Base-by-base conservation (phyloP, 2,888 invertebrate genomes). In the Amblyjoppa fuscipennis region DNA sequence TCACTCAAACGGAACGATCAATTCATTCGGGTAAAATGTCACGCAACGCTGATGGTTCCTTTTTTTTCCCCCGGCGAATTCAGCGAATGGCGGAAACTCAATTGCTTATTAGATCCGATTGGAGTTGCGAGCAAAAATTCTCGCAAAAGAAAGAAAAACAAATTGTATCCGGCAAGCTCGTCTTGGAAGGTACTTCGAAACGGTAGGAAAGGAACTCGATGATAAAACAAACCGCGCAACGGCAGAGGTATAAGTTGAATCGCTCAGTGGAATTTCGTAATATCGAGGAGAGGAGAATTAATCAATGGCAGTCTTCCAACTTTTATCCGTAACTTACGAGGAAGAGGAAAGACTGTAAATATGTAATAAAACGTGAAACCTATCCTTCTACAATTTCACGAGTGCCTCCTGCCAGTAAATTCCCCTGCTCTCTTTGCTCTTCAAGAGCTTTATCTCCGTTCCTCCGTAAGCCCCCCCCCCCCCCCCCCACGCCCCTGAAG, bases 361-460 rank as follows among this genome's bases (percentile, higher is more conserved):
- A 79, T 81, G 66, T 73, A 76, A 84, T 84, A 81, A 84, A 81
- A 69, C 66, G 31, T 68, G 16, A 45, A 69, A 81, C 53, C 73
- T 66, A 59, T 73, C 70, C 20, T 41, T 84, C 81, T 68, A 77
- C 76, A 76, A 84, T 84, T 84, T 73, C 81, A 73, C 71, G 76
- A 81, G 71, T 68, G 77, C 76, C 64, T 38, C 56, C 59, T 38
- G 49, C 20, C 75, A 56, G 45, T 11, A 38, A 84, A 84, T 81
- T 74, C 45, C 16, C 45, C 53, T 16, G 34, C 11, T 53, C 66
- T 69, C 77, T 61, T 51, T 70, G 71, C 75, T 76, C 76, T 73
- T 80, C 59, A n/a, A 61, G 16, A 20, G 49, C 3, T 68, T 70
- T 28, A 45, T 66, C 56, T 41, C 68, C 28, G 28, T 73, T 34